Base-by-base conservation (phyloP, 30 jellyfish, hydroid and myxozoan genomes). In the Mastigias papua region DNA sequence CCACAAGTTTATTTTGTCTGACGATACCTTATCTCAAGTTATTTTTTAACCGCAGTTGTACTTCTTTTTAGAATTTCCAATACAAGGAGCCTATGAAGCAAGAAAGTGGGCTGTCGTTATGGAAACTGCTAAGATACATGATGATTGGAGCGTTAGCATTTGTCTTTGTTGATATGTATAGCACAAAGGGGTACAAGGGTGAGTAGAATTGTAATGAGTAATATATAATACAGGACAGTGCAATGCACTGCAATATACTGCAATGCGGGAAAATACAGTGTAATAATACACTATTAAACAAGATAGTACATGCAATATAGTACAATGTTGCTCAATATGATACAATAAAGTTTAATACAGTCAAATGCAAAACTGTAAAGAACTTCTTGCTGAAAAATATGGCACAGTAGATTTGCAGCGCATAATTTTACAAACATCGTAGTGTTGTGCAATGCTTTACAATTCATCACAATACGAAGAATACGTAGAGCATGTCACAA, bases 141-240 rank as follows among this genome's bases (percentile, higher is more conserved):
- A 21, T 78, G 35, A 17, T 74, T 48, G 72, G 60, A 23, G 57
- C 72, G 23, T 11, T 81, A 33, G 37, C 73, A 22, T 62, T 74
- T 23, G 79, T 80, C 68, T 86, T 72, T 13, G 67, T 91, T 26
- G 97, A 91, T 42, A 22, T 91, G 22, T 91, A 75, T 49, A 21
- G 57, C 28, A 34, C 89, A 23, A 74, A 51, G 1, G 95, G 97
- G 16, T 91, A 49, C 58, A 74, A 46, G 67, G 97, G 97, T 91
- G 70, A 48, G 30, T 34, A 6, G 60, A 8, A 46, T 8, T 6
- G 60, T 16, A 46, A 46, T 8, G 60, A 8, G 16, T 46, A 46
- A 8, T 6, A 46, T 46, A 46, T 16, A 46, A 6, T 46, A 46
- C 60, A 6, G 16, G 16, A 16, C 16, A 16, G 8, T 46, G 8